Evolutionary conservation across 2,113 vertebrate species (phyloP).

Genomic region (Salvelinus alpinus): DNA sequence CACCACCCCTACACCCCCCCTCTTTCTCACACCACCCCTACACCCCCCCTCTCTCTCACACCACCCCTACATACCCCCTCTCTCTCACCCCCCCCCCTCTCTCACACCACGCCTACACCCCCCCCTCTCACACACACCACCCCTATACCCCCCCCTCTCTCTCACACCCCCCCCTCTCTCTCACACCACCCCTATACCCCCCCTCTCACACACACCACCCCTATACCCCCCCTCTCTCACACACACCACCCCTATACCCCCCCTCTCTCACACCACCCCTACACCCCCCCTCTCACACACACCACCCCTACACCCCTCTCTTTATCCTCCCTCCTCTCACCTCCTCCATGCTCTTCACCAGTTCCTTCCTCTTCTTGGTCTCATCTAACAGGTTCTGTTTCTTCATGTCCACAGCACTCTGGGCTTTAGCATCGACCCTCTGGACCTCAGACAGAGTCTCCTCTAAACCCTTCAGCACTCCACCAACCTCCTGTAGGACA

Average conservation of each 20-base stretch:
- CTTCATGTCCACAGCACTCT: slow-evolving; percentile 85
- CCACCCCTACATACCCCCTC: too few relatives aligned
- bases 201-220: not conserved
- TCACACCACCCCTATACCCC: too few relatives aligned
- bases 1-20: too few relatives aligned
- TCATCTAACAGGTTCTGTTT: slow-evolving; percentile 87
- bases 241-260: too few relatives aligned
- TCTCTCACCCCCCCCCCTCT: not conserved
- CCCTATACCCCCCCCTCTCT: too few relatives aligned
- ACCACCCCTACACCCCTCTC: not conserved
- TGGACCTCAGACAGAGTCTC: slow-evolving; percentile 80
- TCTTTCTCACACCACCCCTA: too few relatives aligned
- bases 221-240: too few relatives aligned
- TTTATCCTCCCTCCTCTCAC: slow-evolving; percentile 58
- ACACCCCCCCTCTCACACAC: not conserved
- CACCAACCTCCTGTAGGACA: slow-evolving; percentile 77
- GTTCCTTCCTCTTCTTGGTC: slow-evolving; percentile 79
- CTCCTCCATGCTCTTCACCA: slow-evolving; percentile 86
- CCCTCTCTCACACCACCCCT: too few relatives aligned
- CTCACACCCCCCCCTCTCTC: too few relatives aligned
- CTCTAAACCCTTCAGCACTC: slow-evolving; percentile 78
- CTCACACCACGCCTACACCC: too few relatives aligned
- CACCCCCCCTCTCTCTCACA: too few relatives aligned
- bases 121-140: too few relatives aligned
- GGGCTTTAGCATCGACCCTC: slow-evolving; percentile 81